Base-by-base conservation (phyloP, 2,797 vertebrate species). In the Hydrolagus colliei region DNA sequence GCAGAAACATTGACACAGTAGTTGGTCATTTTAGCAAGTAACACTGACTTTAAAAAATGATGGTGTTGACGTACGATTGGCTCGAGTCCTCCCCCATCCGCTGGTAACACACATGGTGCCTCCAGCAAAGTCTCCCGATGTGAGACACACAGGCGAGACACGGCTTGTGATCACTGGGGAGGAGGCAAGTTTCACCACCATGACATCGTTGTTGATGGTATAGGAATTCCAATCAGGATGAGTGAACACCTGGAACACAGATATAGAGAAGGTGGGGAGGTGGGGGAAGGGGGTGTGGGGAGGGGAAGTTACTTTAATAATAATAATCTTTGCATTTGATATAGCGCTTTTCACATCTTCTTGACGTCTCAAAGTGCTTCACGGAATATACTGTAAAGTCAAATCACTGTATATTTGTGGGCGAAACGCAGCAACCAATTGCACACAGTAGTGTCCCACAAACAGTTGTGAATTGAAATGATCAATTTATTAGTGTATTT, bases 131-230 rank as follows among this genome's bases (percentile, higher is more conserved):
- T 90, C 85, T 72, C 94, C 93, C 0, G 9, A 18, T 22, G 86
- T 73, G 41, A 95, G 73, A 13, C 95, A 96, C 86, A 95, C 93
- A 0, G 94, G 92, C n/a, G 93, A 92, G 59, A 94, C 92, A 0
- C 87, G 91, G 35, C 78, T 2, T 72, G 82, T 88, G 61, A 95
- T 1, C 86, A 88, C 72, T 74, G 91, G 94, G 0, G 94, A 92
- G 0, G 67, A 87, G 79, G 93, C 90, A 87, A 97, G 91, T 88
- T 96, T 96, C 90, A 97, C 89, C 87, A 97, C 93, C 1, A 90
- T 88, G 90, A 97, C 94, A 91, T 97, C 96, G 0, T 96, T 93
- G 88, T 89, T 93, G 89, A 92, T 85, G 71, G 94, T 96, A 88
- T 86, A 88, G n/a, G 86, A 0, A 87, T 90, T 96, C 91, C 92